A percentile compares a stretch with the other conserved stretches of the same genome.
Conservation (phyloP, 1,140 invertebrate genomes). For the Meloidogyne exigua region DNA sequence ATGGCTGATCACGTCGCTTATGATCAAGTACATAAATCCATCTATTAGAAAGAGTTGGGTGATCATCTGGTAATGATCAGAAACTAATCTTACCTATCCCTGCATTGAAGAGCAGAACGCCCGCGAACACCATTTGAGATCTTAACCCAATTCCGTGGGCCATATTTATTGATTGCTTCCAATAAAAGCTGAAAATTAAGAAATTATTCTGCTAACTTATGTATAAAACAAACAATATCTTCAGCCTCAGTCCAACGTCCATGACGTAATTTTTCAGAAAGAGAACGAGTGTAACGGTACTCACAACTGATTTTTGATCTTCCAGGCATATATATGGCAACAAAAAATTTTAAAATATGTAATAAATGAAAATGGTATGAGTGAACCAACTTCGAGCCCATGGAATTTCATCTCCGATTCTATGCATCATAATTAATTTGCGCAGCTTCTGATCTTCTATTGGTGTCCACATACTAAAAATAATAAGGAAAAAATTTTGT, state of each 20-base stretch:
- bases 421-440: conserved; percentile 31
- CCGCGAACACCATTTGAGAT: conserved; percentile 35
- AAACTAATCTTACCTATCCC: conserved; percentile 30
- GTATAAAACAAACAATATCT: conserved; percentile 40
- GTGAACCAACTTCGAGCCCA: conserved; percentile 39
- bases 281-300: conserved; percentile 37
- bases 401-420: conserved; percentile 41
- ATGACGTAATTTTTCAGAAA: conserved; percentile 34
- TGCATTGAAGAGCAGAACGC: conserved; percentile 36
- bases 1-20: conserved; percentile 44
- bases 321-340: conserved; percentile 41
- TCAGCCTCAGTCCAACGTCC: conserved; percentile 44
- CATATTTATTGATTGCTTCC: conserved; percentile 41
- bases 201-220: background rate
- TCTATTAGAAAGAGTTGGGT: background rate
- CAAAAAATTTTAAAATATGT: conserved; percentile 35
- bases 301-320: conserved; percentile 38
- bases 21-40: conserved; percentile 43
- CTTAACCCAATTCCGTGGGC: conserved; percentile 42
- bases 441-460: conserved; percentile 40
- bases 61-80: no score
- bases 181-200: conserved; percentile 43
- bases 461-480: conserved; percentile 40
- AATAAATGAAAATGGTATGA: conserved; percentile 6
- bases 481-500: background rate